phyloP scores from a whole-genome alignment of 2,888 invertebrate genomes.

The Anaspis maculata region DNA sequence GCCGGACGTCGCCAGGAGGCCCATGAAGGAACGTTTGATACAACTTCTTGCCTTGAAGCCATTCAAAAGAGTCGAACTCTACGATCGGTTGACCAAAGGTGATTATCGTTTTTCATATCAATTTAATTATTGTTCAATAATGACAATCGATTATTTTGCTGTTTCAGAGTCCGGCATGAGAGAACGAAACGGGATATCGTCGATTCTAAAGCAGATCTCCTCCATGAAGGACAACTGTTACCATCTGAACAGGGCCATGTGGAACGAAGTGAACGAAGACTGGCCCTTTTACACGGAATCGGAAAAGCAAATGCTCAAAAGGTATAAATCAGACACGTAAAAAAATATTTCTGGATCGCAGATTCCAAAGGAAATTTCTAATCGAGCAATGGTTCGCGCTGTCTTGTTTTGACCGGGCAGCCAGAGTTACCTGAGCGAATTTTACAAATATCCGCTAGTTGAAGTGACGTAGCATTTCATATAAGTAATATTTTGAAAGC shows the following conservation, averaged over 20 bases:
- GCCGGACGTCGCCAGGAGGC: constrained; percentile 64
- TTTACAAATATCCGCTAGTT: too few species aligned
- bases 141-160: constrained; percentile 41
- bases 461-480: too few species aligned
- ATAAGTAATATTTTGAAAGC: too few species aligned
- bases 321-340: too few species aligned
- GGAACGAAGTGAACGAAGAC: constrained; percentile 89
- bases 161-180: constrained; percentile 79
- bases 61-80: constrained; percentile 88
- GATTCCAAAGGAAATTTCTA: too few species aligned
- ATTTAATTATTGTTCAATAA: constrained; percentile 55
- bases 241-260: constrained; percentile 76
- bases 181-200: constrained; percentile 68
- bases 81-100: constrained; percentile 74
- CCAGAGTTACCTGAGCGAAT: too few species aligned
- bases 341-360: too few species aligned
- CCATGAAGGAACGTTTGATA: constrained; percentile 83
- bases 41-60: constrained; percentile 89
- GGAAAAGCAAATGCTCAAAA: constrained; percentile 80
- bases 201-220: constrained; percentile 74
- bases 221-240: constrained; percentile 81
- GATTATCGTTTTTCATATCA: constrained; percentile 34
- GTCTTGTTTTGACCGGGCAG: too few species aligned
- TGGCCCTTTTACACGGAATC: constrained; percentile 93
- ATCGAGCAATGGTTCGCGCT: too few species aligned